Evolutionary conservation across 2,797 vertebrate species (phyloP), one percentile per base, ranked within the genome.

Genomic region (Astyanax mexicanus): DNA sequence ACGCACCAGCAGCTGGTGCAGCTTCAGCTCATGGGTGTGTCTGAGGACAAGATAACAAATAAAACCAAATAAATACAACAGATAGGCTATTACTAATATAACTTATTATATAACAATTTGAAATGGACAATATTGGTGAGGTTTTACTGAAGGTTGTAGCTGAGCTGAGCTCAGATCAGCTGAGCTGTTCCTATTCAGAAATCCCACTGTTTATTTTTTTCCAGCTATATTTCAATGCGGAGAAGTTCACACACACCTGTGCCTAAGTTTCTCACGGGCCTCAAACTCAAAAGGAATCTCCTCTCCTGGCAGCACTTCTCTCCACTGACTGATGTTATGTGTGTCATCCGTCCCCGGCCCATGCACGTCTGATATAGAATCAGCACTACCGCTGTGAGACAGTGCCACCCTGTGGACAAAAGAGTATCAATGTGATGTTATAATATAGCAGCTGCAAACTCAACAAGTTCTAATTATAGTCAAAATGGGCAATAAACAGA

Each of bases 211-310:
- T 42, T 21, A 40, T 35, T 62, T 4, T 21, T 23, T 51, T 58
- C 8, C 3, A 38, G 6, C n/a, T 37, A 27, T 27, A 70, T 17
- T 23, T 27, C 23, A 45, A 62, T 25, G 25, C 55, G 51, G 25
- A 62, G 37, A 23, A 42, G 9, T 12, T 19, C n/a, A 65, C 12
- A 40, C 61, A 27, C 86, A 94, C 93, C 93, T 83, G 83, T 94
- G 93, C 21, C 93, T 89, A 13, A 93, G 93, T 69, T 99, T 99
- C 85, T 98, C 97, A 38, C 94, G 94, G 66, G 96, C 95, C 89
- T 99, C 96, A 85, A 99, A 99, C 87, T 98, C 96, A 85, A 99
- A 99, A 0, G 98, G 97, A 54, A 98, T 89, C 89, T 99, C 98
- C 84, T 96, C 94, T 0, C 98, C 97, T 0, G 97, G 96, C 78